Evolutionary conservation across 2,113 vertebrate species (phyloP).

Genomic region (Ictidomys tridecemlineatus): DNA sequence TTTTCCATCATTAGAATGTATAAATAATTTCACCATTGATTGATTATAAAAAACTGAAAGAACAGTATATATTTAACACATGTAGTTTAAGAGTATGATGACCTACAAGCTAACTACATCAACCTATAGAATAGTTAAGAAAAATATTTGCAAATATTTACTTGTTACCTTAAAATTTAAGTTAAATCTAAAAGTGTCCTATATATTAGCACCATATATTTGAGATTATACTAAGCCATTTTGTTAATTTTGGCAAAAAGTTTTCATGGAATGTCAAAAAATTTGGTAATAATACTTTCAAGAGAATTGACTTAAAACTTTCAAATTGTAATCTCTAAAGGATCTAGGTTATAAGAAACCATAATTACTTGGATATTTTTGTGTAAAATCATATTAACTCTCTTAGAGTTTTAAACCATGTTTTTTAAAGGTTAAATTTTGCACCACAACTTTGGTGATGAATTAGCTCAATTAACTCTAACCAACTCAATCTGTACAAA

Average conservation of each 20-base stretch:
- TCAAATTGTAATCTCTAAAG: background rate
- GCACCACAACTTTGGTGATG: background rate
- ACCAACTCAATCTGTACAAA: background rate
- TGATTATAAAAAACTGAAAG: background rate
- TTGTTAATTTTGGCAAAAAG: background rate
- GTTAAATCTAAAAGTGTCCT: background rate
- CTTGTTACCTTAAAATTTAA: background rate
- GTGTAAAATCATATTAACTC: background rate
- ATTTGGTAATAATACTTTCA: background rate
- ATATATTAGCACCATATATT: background rate
- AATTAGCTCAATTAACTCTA: background rate
- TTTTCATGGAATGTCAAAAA: background rate
- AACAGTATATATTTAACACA: background rate
- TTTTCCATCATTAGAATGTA: background rate
- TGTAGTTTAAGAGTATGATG: background rate
- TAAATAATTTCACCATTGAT: background rate
- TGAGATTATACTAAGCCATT: background rate
- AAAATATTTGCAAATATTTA: background rate
- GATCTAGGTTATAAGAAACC: background rate
- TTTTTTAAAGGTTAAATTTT: conserved; percentile 8
- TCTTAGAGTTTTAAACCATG: conserved; percentile 30
- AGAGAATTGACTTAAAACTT: background rate
- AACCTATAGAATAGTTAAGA: background rate
- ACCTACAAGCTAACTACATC: background rate
- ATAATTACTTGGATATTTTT: conserved; percentile 2